These are phyloP conservation scores for Corella eumyota DNA, from an alignment of 23 tunicate species.

Conservation along the genomic window DNA sequence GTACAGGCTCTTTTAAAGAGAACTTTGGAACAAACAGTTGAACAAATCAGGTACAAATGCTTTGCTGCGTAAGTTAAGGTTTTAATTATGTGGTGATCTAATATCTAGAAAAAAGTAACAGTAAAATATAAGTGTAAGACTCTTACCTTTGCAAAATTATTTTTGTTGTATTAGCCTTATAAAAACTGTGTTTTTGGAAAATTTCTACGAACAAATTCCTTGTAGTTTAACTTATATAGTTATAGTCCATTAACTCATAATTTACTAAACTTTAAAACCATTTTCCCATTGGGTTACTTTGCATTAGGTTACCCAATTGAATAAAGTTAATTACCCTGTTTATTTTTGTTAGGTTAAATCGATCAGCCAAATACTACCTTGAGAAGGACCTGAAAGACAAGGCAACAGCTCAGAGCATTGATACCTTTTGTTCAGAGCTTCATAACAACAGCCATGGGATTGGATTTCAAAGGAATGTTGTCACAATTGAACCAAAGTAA, in stretches of 20 bases:
- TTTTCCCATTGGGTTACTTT: too few relatives aligned
- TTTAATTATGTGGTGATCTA: not conserved
- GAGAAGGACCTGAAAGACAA: constrained; percentile 92
- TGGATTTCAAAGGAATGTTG: constrained; percentile 50
- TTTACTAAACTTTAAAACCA: too few relatives aligned
- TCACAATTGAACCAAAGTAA: constrained; percentile 68
- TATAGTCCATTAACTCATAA: too few relatives aligned
- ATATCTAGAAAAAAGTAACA: not conserved
- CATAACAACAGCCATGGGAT: constrained; percentile 76
- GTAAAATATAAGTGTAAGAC: not conserved
- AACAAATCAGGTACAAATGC: constrained; percentile 54
- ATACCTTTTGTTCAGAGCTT: constrained; percentile 58
- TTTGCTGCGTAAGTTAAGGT: too few relatives aligned
- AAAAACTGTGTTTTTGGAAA: too few relatives aligned
- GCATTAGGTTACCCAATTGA: too few relatives aligned
- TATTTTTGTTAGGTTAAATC: constrained; percentile 66
- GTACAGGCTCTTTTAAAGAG: constrained; percentile 57
- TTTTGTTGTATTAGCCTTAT: too few relatives aligned
- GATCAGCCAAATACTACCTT: constrained; percentile 76
- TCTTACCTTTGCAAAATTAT: too few relatives aligned
- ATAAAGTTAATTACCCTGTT: too few relatives aligned
- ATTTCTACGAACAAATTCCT: too few relatives aligned
- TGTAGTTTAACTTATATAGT: too few relatives aligned
- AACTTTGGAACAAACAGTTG: constrained; percentile 70
- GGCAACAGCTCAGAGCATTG: constrained; percentile 69